A percentile compares a stretch with the other conserved stretches of the same genome.
Evolutionary conservation across 2,797 vertebrate species (phyloP).

Genomic region (Silurus lanzhouensis): DNA sequence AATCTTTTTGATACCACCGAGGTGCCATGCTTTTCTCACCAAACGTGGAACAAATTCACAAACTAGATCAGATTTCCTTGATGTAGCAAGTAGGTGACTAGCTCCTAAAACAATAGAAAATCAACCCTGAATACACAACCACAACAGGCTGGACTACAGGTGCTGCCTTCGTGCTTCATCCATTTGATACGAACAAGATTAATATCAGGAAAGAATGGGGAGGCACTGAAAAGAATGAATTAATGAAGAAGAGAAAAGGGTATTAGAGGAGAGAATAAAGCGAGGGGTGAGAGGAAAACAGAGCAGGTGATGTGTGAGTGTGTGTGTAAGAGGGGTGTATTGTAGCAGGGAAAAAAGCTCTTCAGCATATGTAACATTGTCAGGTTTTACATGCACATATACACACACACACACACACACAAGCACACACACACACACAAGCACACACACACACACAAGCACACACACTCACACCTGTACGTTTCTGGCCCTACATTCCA

Average conservation of each 20-base stretch:
- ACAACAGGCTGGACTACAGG: background rate
- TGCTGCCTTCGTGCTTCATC: background rate
- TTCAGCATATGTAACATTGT: background rate
- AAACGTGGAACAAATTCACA: background rate
- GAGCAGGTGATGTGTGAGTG: background rate
- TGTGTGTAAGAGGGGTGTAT: background rate
- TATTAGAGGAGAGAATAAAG: background rate
- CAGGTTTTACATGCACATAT: background rate
- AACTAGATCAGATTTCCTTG: too few species aligned
- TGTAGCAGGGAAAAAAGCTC: slow-evolving; percentile 4
- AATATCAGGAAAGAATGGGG: background rate
- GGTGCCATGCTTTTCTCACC: background rate
- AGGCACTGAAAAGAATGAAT: background rate
- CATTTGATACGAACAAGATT: background rate
- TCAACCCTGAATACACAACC: background rate
- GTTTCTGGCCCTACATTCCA: background rate
- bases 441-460: background rate
- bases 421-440: background rate
- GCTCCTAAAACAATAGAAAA: background rate
- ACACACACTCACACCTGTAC: background rate
- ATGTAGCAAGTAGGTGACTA: background rate
- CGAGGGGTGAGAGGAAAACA: background rate
- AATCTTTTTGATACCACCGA: too few species aligned
- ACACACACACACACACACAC: background rate
- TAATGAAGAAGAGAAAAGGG: background rate